Base-by-base conservation (phyloP, 2,797 vertebrate species). In the Acridotheres tristis region DNA sequence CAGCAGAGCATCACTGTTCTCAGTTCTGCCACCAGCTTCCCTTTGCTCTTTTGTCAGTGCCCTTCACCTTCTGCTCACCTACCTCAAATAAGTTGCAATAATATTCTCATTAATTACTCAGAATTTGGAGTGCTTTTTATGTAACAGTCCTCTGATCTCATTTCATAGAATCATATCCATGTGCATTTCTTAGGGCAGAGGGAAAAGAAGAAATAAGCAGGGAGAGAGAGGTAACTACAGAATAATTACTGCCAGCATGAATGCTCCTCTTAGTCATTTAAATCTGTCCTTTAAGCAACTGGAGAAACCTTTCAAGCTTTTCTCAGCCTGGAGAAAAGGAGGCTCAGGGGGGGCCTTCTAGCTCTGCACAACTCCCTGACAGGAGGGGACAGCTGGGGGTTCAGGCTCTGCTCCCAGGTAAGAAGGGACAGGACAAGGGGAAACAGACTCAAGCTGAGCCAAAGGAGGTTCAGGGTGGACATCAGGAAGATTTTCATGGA, bases 161-260 rank as follows among this genome's bases (percentile, higher is more conserved):
- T 59, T 63, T 73, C 40, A 72, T 1, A 13, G 25, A 36, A 68
- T 2, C 2, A 0, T 27, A 50, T 19, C 42, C 30, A 25, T 0
- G 4, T 2, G 1, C 30, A 50, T 40, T 72, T 29, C 50, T 40
- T 19, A 57, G 9, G 17, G 18, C 22, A 73, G 27, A n/a, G 22
- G 2, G 25, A 68, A 85, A 43, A 50, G 27, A 65, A 85, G 22
- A 62, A 47, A 17, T 32, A 55, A 47, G 38, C 48, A 50, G 5
- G 17, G 13, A 57, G 32, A 34, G 57, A 78, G 34, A 75, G 6
- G 16, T 11, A 88, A 68, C 29, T 47, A 43, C 30, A 75, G 23
- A 45, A 21, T 58, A 75, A 72, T 32, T 54, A 59, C 21, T 75
- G 40, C 32, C 18, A 18, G 45, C 7, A 6, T 38, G 65, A 68